These are phyloP conservation scores for Thymelicus sylvestris DNA, from an alignment of 2,888 invertebrate genomes.

Conservation along the genomic window DNA sequence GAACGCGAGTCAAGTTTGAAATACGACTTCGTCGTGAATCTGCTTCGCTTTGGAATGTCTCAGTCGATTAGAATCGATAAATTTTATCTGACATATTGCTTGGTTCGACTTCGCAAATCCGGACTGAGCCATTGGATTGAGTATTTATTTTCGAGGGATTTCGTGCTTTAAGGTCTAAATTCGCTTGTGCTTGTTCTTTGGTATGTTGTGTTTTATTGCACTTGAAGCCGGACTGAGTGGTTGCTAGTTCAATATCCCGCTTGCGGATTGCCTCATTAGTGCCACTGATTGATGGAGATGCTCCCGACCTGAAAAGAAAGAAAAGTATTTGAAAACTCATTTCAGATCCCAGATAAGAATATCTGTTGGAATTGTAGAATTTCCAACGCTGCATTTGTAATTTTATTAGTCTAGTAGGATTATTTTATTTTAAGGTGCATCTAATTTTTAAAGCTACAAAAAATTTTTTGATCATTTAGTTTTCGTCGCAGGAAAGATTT, in stretches of 20 bases:
- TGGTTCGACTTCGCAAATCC: constrained; percentile 66
- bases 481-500: no score
- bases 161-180: constrained; percentile 61
- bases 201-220: constrained; percentile 71
- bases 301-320: constrained; percentile 73
- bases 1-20: constrained; percentile 70
- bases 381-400: neutral
- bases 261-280: constrained; percentile 82
- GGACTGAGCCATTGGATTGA: constrained; percentile 57
- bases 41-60: constrained; percentile 67
- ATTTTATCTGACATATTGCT: constrained; percentile 78
- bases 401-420: neutral
- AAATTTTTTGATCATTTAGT: no score
- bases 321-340: constrained; percentile 52
- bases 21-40: constrained; percentile 70
- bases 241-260: constrained; percentile 79
- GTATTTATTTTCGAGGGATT: constrained; percentile 49
- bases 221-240: constrained; percentile 64
- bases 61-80: constrained; percentile 67
- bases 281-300: constrained; percentile 70
- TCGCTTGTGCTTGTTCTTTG: constrained; percentile 56
- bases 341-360: constrained; percentile 4
- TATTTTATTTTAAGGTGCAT: no score
- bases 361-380: neutral
- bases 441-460: no score